Percentiles rank a stretch among this genome's conserved stretches.
These are phyloP conservation scores for Chlamydotis undulata DNA, from an alignment of 2,113 vertebrate genomes.

Conservation along the genomic window DNA sequence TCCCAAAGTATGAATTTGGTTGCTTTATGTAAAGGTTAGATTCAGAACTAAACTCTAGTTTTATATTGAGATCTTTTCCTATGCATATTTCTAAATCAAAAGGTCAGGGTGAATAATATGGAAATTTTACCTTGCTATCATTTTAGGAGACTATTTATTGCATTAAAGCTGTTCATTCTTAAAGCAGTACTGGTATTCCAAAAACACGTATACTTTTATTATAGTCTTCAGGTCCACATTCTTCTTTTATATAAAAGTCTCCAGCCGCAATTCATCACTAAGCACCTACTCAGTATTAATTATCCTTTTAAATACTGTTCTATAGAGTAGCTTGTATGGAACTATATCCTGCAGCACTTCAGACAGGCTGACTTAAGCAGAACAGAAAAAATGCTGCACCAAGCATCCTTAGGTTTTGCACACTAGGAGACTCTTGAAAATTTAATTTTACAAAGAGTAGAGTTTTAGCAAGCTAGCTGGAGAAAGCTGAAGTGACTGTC, in stretches of 20 bases:
- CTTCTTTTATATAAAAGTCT: not conserved
- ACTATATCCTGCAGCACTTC: not conserved
- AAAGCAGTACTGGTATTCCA: not conserved
- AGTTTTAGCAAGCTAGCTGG: not conserved
- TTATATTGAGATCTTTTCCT: not conserved
- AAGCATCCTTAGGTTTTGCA: not conserved
- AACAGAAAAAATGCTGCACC: not conserved
- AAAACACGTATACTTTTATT: not conserved
- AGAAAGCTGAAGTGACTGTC: not conserved
- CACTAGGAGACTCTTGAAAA: not conserved
- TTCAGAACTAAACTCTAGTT: not conserved
- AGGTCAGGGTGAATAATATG: not conserved
- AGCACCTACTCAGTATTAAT: not conserved
- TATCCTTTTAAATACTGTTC: not conserved
- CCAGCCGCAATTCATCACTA: not conserved
- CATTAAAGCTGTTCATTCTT: not conserved
- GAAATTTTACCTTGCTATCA: not conserved
- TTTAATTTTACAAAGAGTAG: not conserved
- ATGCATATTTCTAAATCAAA: slow-evolving; percentile 30
- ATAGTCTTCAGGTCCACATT: not conserved
- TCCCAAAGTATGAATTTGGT: not conserved
- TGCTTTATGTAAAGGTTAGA: slow-evolving; percentile 30
- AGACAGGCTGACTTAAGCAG: not conserved
- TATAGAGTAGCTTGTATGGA: not conserved
- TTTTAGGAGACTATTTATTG: not conserved